Evolutionary conservation across 1,140 invertebrate genomes (phyloP).

Genomic region (Plutomurus gul): DNA sequence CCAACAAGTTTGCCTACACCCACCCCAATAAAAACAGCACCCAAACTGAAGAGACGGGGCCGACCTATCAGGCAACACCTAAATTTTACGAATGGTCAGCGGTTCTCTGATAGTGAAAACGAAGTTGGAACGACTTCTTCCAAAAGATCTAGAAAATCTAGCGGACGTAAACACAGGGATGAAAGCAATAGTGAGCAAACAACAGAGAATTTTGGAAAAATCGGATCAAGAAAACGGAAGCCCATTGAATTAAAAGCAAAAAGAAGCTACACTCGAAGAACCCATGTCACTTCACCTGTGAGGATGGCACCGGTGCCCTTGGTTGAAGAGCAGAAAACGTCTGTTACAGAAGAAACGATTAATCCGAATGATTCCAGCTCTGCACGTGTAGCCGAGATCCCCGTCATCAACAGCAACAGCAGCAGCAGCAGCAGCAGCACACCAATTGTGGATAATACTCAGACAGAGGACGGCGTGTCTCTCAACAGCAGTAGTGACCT

Average conservation of each 20-base stretch:
- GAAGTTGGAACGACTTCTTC: background rate
- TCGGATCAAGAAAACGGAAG: conserved; percentile 31
- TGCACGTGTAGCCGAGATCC: background rate
- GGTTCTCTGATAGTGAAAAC: conserved; percentile 35
- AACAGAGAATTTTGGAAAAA: background rate
- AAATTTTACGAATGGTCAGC: conserved; percentile 46
- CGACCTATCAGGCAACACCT: too few relatives aligned
- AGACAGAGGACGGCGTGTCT: background rate
- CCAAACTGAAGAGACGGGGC: conserved; percentile 33
- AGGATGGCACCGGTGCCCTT: background rate
- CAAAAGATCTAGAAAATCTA: conserved; percentile 34
- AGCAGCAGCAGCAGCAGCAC: background rate
- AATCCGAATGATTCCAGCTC: background rate
- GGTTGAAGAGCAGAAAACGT: background rate
- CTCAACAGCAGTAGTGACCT: background rate
- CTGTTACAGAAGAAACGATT: background rate
- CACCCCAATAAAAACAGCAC: background rate
- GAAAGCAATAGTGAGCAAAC: background rate
- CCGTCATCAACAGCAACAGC: background rate
- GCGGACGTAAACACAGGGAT: background rate
- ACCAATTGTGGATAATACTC: conserved; percentile 5
- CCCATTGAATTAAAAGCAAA: conserved; percentile 22
- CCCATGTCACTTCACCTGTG: background rate
- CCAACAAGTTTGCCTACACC: background rate
- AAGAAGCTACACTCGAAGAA: conserved; percentile 37